These are phyloP conservation scores for Craseonycteris thonglongyai DNA, from an alignment of 2,113 vertebrate species.

Conservation along the genomic window DNA sequence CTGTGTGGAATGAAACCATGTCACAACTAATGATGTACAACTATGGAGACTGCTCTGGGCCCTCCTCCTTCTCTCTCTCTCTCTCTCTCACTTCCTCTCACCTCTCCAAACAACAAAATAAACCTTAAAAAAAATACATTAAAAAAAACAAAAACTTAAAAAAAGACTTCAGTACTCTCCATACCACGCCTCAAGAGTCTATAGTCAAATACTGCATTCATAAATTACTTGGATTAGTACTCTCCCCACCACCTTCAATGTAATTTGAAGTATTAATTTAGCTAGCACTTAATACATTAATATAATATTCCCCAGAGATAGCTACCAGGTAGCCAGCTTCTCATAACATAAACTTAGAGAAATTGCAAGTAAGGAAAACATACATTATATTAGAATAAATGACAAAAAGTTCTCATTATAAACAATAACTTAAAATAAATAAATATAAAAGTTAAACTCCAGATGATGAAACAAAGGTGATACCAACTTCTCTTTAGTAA, in stretches of 20 bases:
- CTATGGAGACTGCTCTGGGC: no score
- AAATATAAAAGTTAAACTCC: not conserved
- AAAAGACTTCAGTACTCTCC: not conserved
- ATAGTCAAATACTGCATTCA: not conserved
- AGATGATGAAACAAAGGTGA: not conserved
- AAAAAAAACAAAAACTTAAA: not conserved
- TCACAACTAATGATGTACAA: no score
- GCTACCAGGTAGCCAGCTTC: not conserved
- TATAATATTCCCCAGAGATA: not conserved
- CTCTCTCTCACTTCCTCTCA: no score
- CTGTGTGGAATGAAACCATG: no score
- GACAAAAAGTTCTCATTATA: not conserved
- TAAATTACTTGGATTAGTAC: not conserved
- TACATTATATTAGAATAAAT: constrained; percentile 8
- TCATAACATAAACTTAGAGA: not conserved
- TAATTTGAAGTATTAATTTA: not conserved
- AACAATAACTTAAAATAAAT: constrained; percentile 11
- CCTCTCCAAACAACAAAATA: no score
- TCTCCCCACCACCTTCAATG: not conserved
- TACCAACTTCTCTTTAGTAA: not conserved
- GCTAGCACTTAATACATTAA: not conserved
- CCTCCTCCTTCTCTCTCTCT: no score
- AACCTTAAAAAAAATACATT: no score
- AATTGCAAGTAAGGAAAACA: not conserved
- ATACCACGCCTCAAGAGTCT: not conserved